These are phyloP conservation scores for Ailurus styani DNA, from an alignment of 2,113 vertebrate genomes.

Conservation along the genomic window DNA sequence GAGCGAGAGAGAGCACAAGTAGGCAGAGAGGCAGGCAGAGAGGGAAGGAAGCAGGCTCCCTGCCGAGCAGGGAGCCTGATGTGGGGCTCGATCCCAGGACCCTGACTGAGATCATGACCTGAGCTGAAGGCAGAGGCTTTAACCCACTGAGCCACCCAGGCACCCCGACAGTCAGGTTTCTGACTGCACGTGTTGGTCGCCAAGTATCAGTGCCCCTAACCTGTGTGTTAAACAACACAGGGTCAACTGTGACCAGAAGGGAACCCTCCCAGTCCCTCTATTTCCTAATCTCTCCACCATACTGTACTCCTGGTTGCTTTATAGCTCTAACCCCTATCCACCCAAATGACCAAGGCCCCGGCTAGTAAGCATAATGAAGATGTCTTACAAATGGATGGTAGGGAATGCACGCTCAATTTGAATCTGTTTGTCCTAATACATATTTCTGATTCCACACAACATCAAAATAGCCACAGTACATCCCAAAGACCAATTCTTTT, in stretches of 20 bases:
- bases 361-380: not conserved
- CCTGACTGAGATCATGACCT: no score
- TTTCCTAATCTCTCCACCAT: not conserved
- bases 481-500: not conserved
- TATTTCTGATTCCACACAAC: not conserved
- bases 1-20: no score
- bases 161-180: no score
- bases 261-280: not conserved
- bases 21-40: no score
- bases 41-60: no score
- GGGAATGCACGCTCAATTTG: not conserved
- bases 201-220: not conserved
- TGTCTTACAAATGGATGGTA: not conserved
- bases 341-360: not conserved
- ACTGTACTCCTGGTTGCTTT: not conserved
- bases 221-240: no score
- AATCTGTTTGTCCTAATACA: not conserved
- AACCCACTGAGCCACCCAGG: no score
- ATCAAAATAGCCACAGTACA: not conserved
- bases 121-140: no score
- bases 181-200: not conserved
- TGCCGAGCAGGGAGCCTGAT: no score
- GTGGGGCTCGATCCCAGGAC: no score
- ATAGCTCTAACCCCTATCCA: not conserved
- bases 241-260: not conserved